Evolutionary conservation across 2,888 invertebrate genomes (phyloP).

Genomic region (Atrina japonica): DNA sequence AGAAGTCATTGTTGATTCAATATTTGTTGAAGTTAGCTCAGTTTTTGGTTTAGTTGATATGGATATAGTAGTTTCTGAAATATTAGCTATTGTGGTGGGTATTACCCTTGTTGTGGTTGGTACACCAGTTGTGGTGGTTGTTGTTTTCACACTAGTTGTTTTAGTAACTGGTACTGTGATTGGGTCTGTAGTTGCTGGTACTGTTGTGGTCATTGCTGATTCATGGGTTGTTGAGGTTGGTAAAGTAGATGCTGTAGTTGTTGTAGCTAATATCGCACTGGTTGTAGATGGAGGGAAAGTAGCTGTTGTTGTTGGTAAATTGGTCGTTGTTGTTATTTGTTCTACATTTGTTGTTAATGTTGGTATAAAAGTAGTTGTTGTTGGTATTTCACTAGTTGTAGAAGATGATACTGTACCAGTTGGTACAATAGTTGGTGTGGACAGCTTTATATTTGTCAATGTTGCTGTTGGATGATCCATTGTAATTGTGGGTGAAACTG

Average conservation of each 20-base stretch:
- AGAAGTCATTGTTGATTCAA: neutral
- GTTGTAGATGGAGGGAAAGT: slow-evolving; percentile 6
- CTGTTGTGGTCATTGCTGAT: slow-evolving; percentile 11
- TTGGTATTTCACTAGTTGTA: too few species aligned
- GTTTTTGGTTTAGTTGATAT: neutral
- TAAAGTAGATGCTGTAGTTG: slow-evolving; percentile 2
- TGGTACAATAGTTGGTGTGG: too few species aligned
- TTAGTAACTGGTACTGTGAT: slow-evolving; percentile 13
- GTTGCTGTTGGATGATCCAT: too few species aligned
- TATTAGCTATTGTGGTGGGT: neutral
- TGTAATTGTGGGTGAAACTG: too few species aligned
- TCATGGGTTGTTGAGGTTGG: slow-evolving; percentile 8
- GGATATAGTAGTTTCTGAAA: neutral
- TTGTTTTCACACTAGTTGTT: neutral
- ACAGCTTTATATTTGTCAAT: too few species aligned
- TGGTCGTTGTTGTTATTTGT: neutral
- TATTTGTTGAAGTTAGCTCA: neutral
- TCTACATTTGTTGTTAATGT: slow-evolving; percentile 1
- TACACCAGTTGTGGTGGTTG: slow-evolving; percentile 11
- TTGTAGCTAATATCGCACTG: neutral
- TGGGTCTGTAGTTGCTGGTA: slow-evolving; percentile 12
- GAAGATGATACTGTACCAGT: too few species aligned
- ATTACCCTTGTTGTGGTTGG: slow-evolving; percentile 10
- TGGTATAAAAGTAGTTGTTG: neutral
- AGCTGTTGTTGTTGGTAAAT: neutral